Base-by-base conservation (phyloP, 2,888 invertebrate species). In the Dorcus parallelipipedus region DNA sequence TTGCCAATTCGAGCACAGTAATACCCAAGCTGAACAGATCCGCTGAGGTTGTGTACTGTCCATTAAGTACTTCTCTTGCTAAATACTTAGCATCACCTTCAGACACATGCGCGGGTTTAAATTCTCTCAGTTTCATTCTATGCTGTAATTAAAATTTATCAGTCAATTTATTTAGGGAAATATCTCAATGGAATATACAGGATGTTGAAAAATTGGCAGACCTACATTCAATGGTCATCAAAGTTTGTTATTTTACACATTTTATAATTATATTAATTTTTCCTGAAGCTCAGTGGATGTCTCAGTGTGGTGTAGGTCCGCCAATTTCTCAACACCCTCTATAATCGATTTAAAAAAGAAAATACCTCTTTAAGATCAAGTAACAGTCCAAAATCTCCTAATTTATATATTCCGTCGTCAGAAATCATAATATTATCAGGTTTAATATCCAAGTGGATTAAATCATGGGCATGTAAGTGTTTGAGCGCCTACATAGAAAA, bases 21-120 rank as follows among this genome's bases (percentile, higher is more conserved):
- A 91, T 84, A 3, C 90, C 91, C 49, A 92, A 76, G 69, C 89
- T 86, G 72, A 89, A 90, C 47, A 91, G 84, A 76, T 92, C 91
- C 20, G 88, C 89, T 17, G 87, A 83, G 66, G 86, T 84, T 2
- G 86, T 83, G 71, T 88, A 87, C 41, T 79, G 76, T 14, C 84
- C 84, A 61, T 84, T 80, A 72, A 91, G 78, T 17, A 90, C 79
- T 78, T 91, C 91, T 26, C 86, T 83, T 0, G 91, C 89, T 67
- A 91, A 78, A 73, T 91, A 91, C 64, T 87, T 86, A 0, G 87
- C 84, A 76, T 91, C 91, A 0, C 91, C 91, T 76, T 91, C 90
- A 6, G 83, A 83, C 9, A 83, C 82, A 53, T 54, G 55, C 33
- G 51, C 20, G 56, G 14, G 14, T 49, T 52, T 45, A 45, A 17